Percentiles rank a stretch among this genome's conserved stretches.
Evolutionary conservation across 1,140 invertebrate genomes (phyloP).

Genomic region (Bombus fervidus): DNA sequence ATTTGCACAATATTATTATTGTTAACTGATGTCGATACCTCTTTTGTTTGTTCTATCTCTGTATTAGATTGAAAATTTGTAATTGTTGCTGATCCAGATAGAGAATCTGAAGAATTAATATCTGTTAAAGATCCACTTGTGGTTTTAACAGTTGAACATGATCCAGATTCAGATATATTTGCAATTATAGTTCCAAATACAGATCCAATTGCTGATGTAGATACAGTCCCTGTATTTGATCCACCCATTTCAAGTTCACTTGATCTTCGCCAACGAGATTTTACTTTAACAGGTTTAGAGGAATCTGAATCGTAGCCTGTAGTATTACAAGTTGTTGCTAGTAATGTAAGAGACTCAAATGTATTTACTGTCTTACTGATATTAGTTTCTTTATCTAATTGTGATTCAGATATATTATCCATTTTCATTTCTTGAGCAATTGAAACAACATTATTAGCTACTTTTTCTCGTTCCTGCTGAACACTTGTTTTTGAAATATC

Average conservation of each 20-base stretch:
- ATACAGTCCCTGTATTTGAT: conserved; percentile 53
- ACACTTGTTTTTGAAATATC: conserved; percentile 72
- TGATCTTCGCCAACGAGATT: conserved; percentile 91
- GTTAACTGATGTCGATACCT: conserved; percentile 33
- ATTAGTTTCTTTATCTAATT: conserved; percentile 74
- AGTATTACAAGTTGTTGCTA: conserved; percentile 55
- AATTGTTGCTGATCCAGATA: conserved; percentile 38
- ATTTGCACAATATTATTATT: conserved; percentile 27
- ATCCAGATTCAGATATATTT: conserved; percentile 77
- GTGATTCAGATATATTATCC: conserved; percentile 65
- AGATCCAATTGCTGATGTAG: conserved; percentile 52
- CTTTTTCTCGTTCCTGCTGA: conserved; percentile 73
- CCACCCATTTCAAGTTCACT: conserved; percentile 91
- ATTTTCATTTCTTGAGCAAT: conserved; percentile 65
- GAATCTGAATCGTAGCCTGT: conserved; percentile 80
- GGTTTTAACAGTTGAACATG: conserved; percentile 45
- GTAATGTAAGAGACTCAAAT: conserved; percentile 67
- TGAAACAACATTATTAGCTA: conserved; percentile 54
- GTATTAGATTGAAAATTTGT: conserved; percentile 34
- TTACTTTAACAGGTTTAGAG: conserved; percentile 91
- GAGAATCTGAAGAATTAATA: conserved; percentile 18
- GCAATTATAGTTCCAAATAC: conserved; percentile 73
- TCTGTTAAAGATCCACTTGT: conserved; percentile 27
- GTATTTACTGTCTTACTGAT: conserved; percentile 64
- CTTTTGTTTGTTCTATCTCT: conserved; percentile 49